Evolutionary conservation across 2,797 vertebrate genomes (phyloP).

Genomic region (Linurgus olivaceus): DNA sequence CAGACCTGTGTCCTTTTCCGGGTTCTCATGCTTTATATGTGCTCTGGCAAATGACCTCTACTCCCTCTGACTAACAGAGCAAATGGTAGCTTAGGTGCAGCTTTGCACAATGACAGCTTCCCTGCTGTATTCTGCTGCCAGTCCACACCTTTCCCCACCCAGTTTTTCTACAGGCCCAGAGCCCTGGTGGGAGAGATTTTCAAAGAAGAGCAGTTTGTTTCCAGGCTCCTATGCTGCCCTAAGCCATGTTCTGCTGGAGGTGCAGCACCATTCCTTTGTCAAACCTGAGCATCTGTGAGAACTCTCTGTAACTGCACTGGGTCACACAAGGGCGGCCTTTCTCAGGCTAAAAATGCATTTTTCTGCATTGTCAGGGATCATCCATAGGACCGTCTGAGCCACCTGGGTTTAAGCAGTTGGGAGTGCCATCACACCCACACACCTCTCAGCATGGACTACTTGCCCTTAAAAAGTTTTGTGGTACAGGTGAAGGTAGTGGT

Average conservation of each 20-base stretch:
- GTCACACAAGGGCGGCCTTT: fast-evolving
- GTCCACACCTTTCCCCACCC: fast-evolving
- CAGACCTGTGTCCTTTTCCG: fast-evolving
- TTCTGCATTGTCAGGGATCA: neutral
- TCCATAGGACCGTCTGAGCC: fast-evolving
- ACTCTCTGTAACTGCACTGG: neutral
- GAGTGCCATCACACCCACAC: fast-evolving
- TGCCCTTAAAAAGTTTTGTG: neutral
- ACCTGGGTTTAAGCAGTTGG: neutral
- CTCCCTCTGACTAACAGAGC: neutral
- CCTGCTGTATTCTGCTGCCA: fast-evolving
- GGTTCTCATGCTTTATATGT: neutral
- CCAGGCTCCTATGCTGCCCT: neutral
- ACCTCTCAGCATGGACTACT: fast-evolving
- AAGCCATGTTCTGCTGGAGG: neutral
- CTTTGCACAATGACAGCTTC: neutral
- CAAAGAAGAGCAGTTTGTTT: neutral
- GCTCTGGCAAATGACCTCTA: neutral
- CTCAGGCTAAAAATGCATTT: neutral
- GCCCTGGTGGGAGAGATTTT: fast-evolving
- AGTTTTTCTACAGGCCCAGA: fast-evolving
- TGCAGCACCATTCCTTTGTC: neutral
- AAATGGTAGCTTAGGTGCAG: fast-evolving
- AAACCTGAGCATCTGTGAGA: neutral
- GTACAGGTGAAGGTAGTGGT: neutral